Evolutionary conservation across 2,888 invertebrate genomes (phyloP), one percentile per base, ranked within the genome.

Genomic region (Siphlonurus alternatus): DNA sequence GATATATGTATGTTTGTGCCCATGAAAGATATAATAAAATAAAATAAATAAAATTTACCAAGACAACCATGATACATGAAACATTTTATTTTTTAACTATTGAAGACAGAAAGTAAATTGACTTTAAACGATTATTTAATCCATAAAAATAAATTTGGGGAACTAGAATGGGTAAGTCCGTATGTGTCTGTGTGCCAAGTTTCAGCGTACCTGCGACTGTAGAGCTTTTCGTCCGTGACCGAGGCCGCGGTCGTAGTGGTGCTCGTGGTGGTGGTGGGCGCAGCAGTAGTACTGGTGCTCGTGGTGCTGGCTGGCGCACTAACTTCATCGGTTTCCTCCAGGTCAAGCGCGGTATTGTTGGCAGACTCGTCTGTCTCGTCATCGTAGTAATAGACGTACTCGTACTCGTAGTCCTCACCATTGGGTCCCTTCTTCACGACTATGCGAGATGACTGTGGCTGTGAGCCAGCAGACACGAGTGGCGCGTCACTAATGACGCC

Each of bases 341-440:
- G 19, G 25, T 64, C 61, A 18, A 61, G 22, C 2, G 56, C 59
- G 19, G 56, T 63, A 51, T 15, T 61, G 24, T 20, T 18, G 18
- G 25, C 20, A 7, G 22, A 22, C 2, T 25, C 19, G 10, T 51
- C 63, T 23, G 56, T 70, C 2, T 89, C 89, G 68, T 91, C 91
- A 70, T 92, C 90, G 70, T 89, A 89, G 72, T 93, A 93, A 72
- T 93, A 93, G 24, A 93, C 88, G 72, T 93, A 93, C 73, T 93
- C 93, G 72, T 92, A 93, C 74, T 93, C 93, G 72, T 92, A 92
- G 72, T 93, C 92, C 74, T 91, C 87, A 1, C 92, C 92, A 71
- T 92, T 91, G 1, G 90, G 89, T 18, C 89, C 92, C 72, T 91
- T 92, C 72, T 92, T 90, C 38, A 92, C 85, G 79, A 91, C 86